These are phyloP conservation scores for Deilephila elpenor DNA, from an alignment of 2,888 invertebrate species.

Conservation along the genomic window DNA sequence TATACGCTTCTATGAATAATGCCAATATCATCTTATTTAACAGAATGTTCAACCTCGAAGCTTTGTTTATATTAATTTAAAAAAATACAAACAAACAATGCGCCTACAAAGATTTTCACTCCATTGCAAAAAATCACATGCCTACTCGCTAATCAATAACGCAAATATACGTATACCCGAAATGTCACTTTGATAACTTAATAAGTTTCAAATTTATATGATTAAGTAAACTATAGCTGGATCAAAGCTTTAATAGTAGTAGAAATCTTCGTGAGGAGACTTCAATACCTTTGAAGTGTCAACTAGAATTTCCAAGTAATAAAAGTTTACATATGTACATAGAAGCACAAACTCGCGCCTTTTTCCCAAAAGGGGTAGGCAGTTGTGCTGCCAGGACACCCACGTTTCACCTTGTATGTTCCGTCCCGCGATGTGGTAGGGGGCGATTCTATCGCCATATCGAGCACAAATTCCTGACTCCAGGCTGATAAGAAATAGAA, in stretches of 20 bases:
- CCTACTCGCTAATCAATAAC: constrained; percentile 46
- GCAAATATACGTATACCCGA: constrained; percentile 37
- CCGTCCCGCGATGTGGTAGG: too few relatives aligned
- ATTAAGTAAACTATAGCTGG: constrained; percentile 36
- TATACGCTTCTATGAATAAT: neutral
- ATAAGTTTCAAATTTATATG: constrained; percentile 44
- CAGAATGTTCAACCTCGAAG: constrained; percentile 3
- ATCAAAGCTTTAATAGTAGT: neutral
- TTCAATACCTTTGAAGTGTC: too few relatives aligned
- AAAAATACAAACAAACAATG: constrained; percentile 31
- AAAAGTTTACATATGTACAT: too few relatives aligned
- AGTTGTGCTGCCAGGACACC: too few relatives aligned
- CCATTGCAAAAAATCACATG: constrained; percentile 48
- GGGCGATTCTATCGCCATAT: too few relatives aligned
- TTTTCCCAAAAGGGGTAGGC: too few relatives aligned
- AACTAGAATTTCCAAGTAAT: too few relatives aligned
- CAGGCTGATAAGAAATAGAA: too few relatives aligned
- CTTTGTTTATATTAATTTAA: constrained; percentile 10
- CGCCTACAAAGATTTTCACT: constrained; percentile 47
- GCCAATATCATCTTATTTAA: constrained; percentile 1
- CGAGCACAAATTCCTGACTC: too few relatives aligned
- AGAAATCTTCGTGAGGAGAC: too few relatives aligned
- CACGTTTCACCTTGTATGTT: too few relatives aligned
- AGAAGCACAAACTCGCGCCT: too few relatives aligned
- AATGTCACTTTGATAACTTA: constrained; percentile 44